phyloP scores from a whole-genome alignment of 2,797 vertebrate genomes.

The Rallus crepitans region DNA sequence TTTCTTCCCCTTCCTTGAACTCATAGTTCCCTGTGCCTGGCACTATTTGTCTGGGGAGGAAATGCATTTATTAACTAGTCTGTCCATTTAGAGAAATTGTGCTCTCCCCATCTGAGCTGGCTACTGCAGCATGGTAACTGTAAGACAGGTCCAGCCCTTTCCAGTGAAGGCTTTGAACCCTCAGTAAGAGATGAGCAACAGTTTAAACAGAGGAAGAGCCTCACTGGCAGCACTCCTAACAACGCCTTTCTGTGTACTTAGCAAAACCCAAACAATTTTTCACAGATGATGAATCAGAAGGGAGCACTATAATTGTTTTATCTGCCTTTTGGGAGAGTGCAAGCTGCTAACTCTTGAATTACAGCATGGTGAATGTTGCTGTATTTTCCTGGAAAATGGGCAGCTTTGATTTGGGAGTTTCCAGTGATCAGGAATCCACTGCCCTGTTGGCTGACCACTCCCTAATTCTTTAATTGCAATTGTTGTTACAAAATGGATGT shows the following conservation, averaged over 20 bases:
- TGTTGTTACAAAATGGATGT: background rate
- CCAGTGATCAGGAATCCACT: background rate
- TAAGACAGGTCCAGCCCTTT: background rate
- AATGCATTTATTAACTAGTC: background rate
- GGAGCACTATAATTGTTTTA: constrained; percentile 63
- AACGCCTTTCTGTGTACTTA: background rate
- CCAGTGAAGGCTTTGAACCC: background rate
- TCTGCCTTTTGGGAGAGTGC: constrained; percentile 52
- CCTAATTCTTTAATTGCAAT: background rate
- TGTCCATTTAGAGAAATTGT: background rate
- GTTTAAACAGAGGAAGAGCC: background rate
- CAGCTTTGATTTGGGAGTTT: background rate
- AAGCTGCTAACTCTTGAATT: constrained; percentile 59
- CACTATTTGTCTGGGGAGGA: background rate
- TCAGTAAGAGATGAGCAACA: background rate
- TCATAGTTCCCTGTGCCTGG: background rate
- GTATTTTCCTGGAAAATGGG: background rate
- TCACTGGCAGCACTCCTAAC: background rate
- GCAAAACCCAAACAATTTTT: constrained; percentile 33
- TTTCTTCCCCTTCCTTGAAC: background rate
- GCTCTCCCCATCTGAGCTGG: background rate
- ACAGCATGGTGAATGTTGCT: background rate
- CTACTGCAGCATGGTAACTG: background rate
- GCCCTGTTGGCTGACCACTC: background rate
- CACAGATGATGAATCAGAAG: constrained; percentile 53